Evolutionary conservation across 2,113 vertebrate genomes (phyloP).

Genomic region (Crotalus tigris): DNA sequence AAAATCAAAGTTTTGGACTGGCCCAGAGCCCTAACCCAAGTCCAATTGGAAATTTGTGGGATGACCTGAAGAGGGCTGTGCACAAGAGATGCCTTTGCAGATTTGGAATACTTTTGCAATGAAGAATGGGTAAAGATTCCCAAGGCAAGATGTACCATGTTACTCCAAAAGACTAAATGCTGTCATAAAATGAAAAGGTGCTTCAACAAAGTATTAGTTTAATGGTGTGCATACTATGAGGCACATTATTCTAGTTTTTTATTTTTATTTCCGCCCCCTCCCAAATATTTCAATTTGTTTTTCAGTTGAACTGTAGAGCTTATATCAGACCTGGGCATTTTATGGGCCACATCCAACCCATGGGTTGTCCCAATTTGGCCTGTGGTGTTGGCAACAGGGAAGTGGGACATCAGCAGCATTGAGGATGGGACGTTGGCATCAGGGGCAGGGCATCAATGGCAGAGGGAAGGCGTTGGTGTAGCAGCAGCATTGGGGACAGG

Average conservation of each 20-base stretch:
- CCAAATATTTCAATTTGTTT: neutral
- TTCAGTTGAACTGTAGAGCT: neutral
- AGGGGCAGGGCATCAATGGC: neutral
- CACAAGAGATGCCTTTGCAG: neutral
- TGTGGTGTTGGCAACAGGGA: neutral
- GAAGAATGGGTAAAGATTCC: neutral
- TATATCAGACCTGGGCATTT: neutral
- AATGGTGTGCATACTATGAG: neutral
- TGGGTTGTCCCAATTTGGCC: neutral
- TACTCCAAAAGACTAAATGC: neutral
- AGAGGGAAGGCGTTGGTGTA: neutral
- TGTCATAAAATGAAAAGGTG: neutral
- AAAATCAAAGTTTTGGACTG: too few species aligned
- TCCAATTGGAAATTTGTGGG: too few species aligned
- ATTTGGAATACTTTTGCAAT: neutral
- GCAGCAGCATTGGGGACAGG: neutral
- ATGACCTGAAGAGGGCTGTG: too few species aligned
- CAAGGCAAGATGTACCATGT: too few species aligned
- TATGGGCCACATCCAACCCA: neutral
- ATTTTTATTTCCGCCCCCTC: too few species aligned
- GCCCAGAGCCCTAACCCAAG: too few species aligned
- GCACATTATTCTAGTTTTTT: neutral
- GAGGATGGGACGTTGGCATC: neutral
- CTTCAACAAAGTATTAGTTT: neutral
- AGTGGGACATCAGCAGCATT: neutral